These are phyloP conservation scores for Taenaris catops DNA, from an alignment of 2,888 invertebrate genomes.

Conservation along the genomic window DNA sequence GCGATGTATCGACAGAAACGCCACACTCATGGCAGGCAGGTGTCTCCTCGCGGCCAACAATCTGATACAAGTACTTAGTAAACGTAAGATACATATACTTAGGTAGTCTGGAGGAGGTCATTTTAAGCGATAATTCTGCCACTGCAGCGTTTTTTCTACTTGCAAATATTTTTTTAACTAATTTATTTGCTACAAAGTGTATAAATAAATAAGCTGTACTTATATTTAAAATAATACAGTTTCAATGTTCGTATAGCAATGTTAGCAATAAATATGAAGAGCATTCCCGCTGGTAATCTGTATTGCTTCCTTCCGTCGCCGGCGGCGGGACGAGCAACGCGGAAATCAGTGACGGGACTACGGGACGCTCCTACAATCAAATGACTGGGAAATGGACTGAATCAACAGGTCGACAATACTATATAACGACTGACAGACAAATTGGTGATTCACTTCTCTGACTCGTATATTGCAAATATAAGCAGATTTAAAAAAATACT, in stretches of 20 bases:
- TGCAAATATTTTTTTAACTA: neutral
- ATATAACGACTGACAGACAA: no score
- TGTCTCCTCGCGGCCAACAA: no score
- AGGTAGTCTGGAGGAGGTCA: no score
- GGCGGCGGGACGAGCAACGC: slow-evolving; percentile 32
- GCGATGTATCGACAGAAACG: no score
- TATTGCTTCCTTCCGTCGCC: slow-evolving; percentile 72
- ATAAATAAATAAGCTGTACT: neutral
- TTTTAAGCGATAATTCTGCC: no score
- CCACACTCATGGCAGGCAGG: no score
- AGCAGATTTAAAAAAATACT: no score
- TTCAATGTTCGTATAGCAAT: slow-evolving; percentile 4
- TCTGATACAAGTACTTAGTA: no score
- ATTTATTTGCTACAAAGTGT: no score
- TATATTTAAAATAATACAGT: neutral
- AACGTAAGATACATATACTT: no score
- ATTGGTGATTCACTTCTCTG: neutral
- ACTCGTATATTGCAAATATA: no score
- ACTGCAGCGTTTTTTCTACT: slow-evolving; percentile 14
- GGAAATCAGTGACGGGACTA: slow-evolving; percentile 58
- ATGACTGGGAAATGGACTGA: slow-evolving; percentile 62
- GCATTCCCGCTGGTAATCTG: slow-evolving; percentile 50
- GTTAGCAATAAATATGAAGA: slow-evolving; percentile 26
- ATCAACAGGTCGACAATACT: slow-evolving; percentile 57
- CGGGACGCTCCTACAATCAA: slow-evolving; percentile 52